A percentile compares a stretch with the other conserved stretches of the same genome.
Conservation (phyloP, 2,888 invertebrate species). For the Tridacna gigas region DNA sequence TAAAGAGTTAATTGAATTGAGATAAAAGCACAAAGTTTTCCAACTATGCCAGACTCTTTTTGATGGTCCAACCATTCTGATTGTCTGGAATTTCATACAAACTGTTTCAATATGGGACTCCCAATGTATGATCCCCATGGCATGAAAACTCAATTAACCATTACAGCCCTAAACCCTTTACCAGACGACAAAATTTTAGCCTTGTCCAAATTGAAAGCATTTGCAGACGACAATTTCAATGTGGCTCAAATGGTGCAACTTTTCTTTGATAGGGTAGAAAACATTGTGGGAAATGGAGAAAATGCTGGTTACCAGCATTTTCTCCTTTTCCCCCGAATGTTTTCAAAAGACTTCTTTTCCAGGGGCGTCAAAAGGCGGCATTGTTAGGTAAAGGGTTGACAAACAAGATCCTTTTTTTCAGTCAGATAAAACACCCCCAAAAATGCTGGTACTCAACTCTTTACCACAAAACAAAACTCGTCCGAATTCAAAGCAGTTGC, state of each 20-base stretch:
- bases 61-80: slow-evolving; percentile 8
- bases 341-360: background rate
- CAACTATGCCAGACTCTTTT: background rate
- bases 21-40: slow-evolving; percentile 30
- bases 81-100: slow-evolving; percentile 20
- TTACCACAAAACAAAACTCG: no score
- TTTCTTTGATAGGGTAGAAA: background rate
- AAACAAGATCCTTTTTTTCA: no score
- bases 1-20: slow-evolving; percentile 22
- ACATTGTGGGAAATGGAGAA: slow-evolving; percentile 11
- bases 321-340: background rate
- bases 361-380: background rate
- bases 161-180: no score
- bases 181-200: no score
- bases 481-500: no score
- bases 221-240: no score
- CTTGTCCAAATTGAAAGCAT: no score
- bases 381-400: background rate
- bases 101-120: slow-evolving; percentile 18
- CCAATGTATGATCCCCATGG: background rate
- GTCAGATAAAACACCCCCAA: no score
- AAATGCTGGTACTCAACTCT: no score
- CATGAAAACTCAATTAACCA: no score
- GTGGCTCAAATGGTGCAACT: no score
- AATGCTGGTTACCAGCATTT: slow-evolving; percentile 4